Percentiles rank a stretch among this genome's conserved stretches.
phyloP scores from a whole-genome alignment of 2,888 invertebrate species.

The Lithosia quadra region DNA sequence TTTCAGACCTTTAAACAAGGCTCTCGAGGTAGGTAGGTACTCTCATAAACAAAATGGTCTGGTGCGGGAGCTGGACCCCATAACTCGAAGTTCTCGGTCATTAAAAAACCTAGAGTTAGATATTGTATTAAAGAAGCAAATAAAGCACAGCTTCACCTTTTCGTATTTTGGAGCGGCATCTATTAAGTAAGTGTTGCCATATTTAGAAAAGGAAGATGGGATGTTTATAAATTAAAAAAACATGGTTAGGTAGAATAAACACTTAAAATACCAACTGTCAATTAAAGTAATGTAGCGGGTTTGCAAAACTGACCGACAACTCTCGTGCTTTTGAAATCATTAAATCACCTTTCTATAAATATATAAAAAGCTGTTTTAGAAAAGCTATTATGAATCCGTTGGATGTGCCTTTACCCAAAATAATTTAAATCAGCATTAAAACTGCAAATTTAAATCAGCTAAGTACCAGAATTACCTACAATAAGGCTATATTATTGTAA shows the following conservation, averaged over 20 bases:
- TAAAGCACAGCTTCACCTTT: not conserved
- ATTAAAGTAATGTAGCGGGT: slow-evolving; percentile 2
- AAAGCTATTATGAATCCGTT: slow-evolving; percentile 30
- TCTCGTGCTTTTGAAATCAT: slow-evolving; percentile 7
- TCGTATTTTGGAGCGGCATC: not conserved
- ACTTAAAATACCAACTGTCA: slow-evolving; percentile 1
- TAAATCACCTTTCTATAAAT: slow-evolving; percentile 27
- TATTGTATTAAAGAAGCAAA: not conserved
- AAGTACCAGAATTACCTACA: too few species aligned
- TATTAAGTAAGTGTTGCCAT: not conserved
- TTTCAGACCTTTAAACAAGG: too few species aligned
- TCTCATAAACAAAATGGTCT: not conserved
- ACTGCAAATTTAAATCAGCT: not conserved
- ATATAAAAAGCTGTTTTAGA: slow-evolving; percentile 12
- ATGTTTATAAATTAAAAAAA: not conserved
- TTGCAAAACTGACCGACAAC: not conserved
- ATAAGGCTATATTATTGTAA: too few species aligned
- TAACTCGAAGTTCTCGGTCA: not conserved
- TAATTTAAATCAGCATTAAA: slow-evolving; percentile 11
- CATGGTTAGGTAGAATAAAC: not conserved
- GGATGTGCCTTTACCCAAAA: slow-evolving; percentile 45
- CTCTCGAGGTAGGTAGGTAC: too few species aligned
- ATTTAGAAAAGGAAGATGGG: not conserved
- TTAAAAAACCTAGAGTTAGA: not conserved
- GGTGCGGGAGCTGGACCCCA: not conserved